Evolutionary conservation across 2,888 invertebrate genomes (phyloP).

Genomic region (Atethmia centrago): DNA sequence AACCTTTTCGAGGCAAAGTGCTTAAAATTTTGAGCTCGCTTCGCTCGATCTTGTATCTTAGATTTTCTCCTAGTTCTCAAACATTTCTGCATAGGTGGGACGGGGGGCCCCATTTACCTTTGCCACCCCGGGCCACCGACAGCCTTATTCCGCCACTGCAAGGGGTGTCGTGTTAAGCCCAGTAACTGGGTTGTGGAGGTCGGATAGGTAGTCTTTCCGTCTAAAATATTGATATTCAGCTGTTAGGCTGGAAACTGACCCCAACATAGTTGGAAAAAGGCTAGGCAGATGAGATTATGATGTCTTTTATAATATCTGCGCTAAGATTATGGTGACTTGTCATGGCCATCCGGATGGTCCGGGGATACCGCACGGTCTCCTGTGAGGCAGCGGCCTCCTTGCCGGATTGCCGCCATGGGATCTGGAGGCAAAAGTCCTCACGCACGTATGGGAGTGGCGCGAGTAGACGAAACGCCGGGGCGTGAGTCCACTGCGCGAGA

Average conservation of each 20-base stretch:
- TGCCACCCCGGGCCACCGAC: background rate
- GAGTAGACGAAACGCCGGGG: too few species aligned
- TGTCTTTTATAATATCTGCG: too few species aligned
- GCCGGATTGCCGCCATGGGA: too few species aligned
- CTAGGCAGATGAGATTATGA: background rate
- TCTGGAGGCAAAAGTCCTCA: too few species aligned
- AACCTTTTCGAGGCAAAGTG: background rate
- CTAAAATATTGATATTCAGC: background rate
- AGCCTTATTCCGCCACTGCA: background rate
- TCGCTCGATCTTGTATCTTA: background rate
- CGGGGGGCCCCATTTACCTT: background rate
- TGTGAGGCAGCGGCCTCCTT: too few species aligned
- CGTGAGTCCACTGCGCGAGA: too few species aligned
- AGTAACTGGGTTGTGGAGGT: background rate
- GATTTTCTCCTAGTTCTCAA: background rate
- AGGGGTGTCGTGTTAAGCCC: background rate
- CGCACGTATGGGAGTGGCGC: too few species aligned
- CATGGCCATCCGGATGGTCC: too few species aligned
- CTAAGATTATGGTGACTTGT: background rate
- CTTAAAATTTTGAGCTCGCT: background rate
- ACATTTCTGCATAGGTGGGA: background rate
- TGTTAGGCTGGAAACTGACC: background rate
- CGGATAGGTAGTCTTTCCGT: background rate
- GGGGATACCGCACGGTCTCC: too few species aligned
- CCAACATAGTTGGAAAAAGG: background rate